Percentiles rank a stretch among this genome's conserved stretches.
phyloP scores from a whole-genome alignment of 2,888 invertebrate species.

The Ellobium chinense region DNA sequence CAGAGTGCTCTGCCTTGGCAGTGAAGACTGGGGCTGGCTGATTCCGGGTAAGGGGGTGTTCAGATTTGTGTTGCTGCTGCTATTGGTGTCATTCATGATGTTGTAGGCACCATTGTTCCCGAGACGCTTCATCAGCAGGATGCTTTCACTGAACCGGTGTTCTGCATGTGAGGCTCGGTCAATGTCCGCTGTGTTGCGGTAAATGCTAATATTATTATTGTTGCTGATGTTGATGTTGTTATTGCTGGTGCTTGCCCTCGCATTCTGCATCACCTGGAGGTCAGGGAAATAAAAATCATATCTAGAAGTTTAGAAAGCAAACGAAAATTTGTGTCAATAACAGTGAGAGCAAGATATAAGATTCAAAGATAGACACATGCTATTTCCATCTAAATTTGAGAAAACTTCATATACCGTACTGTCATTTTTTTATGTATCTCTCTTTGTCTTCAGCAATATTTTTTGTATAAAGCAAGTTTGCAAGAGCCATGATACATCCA shows the following conservation, averaged over 20 bases:
- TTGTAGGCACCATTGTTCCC: neutral
- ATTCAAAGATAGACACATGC: too few relatives aligned
- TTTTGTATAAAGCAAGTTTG: too few relatives aligned
- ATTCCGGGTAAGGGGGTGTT: neutral
- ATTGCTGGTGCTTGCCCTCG: neutral
- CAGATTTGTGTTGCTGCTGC: neutral
- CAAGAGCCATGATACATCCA: too few relatives aligned
- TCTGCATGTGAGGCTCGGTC: neutral
- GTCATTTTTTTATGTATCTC: too few relatives aligned
- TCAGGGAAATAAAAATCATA: too few relatives aligned
- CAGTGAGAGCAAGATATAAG: too few relatives aligned
- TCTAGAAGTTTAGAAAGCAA: too few relatives aligned
- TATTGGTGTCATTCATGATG: neutral
- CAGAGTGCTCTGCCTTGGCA: neutral
- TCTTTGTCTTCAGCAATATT: too few relatives aligned
- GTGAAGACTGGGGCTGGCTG: neutral
- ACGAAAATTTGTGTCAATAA: too few relatives aligned
- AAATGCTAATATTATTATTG: neutral
- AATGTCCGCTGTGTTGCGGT: neutral
- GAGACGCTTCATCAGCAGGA: neutral
- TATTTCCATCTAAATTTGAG: too few relatives aligned
- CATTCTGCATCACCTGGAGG: too few relatives aligned
- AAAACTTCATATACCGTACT: too few relatives aligned
- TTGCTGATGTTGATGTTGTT: neutral
- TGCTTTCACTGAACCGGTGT: neutral